Percentiles rank a stretch among this genome's conserved stretches.
Evolutionary conservation across 2,113 vertebrate genomes (phyloP).

Genomic region (Oreochromis spilurus): DNA sequence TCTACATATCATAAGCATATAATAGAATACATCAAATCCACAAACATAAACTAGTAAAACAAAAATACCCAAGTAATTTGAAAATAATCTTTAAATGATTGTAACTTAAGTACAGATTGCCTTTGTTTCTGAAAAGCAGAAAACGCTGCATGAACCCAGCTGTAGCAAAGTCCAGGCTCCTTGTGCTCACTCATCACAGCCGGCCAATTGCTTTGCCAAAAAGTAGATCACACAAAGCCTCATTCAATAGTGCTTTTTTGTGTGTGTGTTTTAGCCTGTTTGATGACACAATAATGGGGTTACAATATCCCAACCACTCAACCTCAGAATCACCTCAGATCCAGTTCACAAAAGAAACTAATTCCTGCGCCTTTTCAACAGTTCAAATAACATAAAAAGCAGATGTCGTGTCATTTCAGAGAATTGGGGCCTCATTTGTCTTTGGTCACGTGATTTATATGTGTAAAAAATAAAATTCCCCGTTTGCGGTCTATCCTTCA

Average conservation of each 20-base stretch:
- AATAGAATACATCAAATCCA: not conserved
- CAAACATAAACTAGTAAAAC: not conserved
- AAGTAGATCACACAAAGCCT: not conserved
- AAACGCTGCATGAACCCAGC: not conserved
- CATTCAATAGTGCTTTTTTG: not conserved
- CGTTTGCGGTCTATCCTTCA: too few species aligned
- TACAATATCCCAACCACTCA: not conserved
- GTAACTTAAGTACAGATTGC: not conserved
- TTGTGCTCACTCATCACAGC: not conserved
- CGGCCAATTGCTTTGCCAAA: not conserved
- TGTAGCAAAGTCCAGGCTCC: not conserved
- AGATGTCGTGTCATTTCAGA: not conserved
- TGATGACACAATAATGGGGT: not conserved
- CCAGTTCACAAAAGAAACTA: not conserved
- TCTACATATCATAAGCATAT: not conserved
- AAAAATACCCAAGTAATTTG: fast-evolving
- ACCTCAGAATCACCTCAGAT: not conserved
- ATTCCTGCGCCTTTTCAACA: not conserved
- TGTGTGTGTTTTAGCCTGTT: not conserved
- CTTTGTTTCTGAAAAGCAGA: not conserved
- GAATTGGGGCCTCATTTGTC: not conserved
- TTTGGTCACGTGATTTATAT: not conserved
- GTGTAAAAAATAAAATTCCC: too few species aligned
- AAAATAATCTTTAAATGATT: not conserved
- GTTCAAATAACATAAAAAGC: not conserved